Percentiles rank a stretch among this genome's conserved stretches.
These are phyloP conservation scores for Larimichthys polyactis DNA, from an alignment of 2,113 vertebrate species.

Conservation along the genomic window DNA sequence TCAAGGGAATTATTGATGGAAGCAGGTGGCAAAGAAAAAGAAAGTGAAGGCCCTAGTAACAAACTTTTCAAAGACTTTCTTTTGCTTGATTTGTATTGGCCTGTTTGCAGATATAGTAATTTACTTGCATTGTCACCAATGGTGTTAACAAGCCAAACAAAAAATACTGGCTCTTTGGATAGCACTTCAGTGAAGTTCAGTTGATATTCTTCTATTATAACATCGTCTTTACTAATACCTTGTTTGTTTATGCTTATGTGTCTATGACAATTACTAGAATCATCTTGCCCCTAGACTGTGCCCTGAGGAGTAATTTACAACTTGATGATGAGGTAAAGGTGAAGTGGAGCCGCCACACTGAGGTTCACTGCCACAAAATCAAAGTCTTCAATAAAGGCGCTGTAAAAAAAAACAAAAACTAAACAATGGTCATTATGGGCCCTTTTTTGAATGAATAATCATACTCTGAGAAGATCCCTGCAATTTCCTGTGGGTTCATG, in stretches of 20 bases:
- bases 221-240: not conserved
- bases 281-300: not conserved
- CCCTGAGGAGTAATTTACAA: constrained; percentile 20
- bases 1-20: constrained; percentile 63
- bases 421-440: constrained; percentile 6
- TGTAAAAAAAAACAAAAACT: not conserved
- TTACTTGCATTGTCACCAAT: not conserved
- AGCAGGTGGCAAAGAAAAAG: constrained; percentile 50
- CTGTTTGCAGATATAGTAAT: constrained; percentile 6
- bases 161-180: not conserved
- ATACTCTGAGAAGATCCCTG: constrained; percentile 40
- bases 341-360: constrained; percentile 4
- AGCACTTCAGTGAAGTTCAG: constrained; percentile 5
- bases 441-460: constrained; percentile 23
- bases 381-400: constrained; percentile 27
- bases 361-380: constrained; percentile 12
- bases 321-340: constrained; percentile 14
- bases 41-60: constrained; percentile 25
- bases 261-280: not conserved
- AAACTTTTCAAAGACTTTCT: constrained; percentile 56
- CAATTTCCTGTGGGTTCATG: constrained; percentile 56
- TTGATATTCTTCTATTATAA: constrained; percentile 7
- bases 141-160: not conserved
- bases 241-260: not conserved
- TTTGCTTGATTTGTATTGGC: not conserved